Evolutionary conservation across 2,888 invertebrate genomes (phyloP), one percentile per base, ranked within the genome.

Genomic region (Neoitamus cyanurus): DNA sequence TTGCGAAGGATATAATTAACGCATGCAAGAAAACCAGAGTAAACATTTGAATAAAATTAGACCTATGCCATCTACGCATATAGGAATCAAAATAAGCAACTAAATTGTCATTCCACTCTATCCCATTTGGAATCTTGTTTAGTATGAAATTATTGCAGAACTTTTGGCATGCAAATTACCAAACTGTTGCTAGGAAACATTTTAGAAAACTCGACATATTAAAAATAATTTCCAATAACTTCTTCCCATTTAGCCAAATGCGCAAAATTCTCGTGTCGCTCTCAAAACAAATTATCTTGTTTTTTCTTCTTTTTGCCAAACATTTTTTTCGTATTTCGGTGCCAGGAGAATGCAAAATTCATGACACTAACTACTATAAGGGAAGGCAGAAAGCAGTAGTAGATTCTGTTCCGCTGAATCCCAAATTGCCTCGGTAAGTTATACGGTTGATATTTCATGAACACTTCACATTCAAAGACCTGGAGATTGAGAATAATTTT

Each of bases 211-310:
- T 58, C 20, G 25, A n/a, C 25, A 58, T 58, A 58, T 20, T 25
- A 58, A 58, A 58, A 58, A 58, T 58, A 58, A 58, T 58, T 58
- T 58, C 58, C 58, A 58, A 58, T 58, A 58, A 58, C 15, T 58
- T 7, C 15, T 48, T 15, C 15, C 7, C 1, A 48, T 48, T 48
- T 25, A 58, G 58, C 58, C 58, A 58, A 58, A 58, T 58, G 58
- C 58, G 58, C 58, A 58, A 25, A 58, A 58, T 58, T 58, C 9
- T 58, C 58, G 13, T 20, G 58, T 11, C 48, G 7, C 20, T 48
- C 48, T 7, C 5, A 6, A 20, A 58, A 58, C 15, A 25, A 58
- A 58, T 58, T 58, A 58, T 25, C 25, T 58, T 20, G 15, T 58
- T 58, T 58, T 48, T 58, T 20, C 4, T 20, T 58, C 0, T 15